Evolutionary conservation across 2,113 vertebrate species (phyloP), one percentile per base, ranked within the genome.

Genomic region (Junco hyemalis): DNA sequence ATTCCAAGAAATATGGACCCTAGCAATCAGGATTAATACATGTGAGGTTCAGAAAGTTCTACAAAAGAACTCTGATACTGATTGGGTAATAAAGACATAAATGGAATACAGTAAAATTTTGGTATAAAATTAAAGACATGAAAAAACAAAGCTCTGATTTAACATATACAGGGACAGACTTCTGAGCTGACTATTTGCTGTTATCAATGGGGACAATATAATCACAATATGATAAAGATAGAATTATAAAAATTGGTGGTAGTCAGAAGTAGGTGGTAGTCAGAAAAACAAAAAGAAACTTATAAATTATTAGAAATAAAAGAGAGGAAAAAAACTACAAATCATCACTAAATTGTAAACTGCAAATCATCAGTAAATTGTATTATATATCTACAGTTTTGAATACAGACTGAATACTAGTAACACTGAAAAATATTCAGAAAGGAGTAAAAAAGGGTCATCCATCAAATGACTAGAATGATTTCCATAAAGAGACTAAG

Each of bases 341-440:
- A 82, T 11, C 28, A 42, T 26, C 20, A 59, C 17, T 64, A 44
- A 5, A 60, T 13, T 0, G 0, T n/a, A 7, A 40, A 40, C 15
- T 50, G 6, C 29, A 82, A 85, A 79, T 11, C 28, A 42, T 26
- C 17, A 59, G 20, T 64, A 44, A 5, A 60, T 13, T 0, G 0
- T n/a, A 7, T 70, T n/a, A 23, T 22, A 71, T 57, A 64, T 14
- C 59, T 47, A 16, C 3, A 3, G 8, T 69, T 36, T 53, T 83
- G 36, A 61, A 79, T 79, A 61, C 9, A 33, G 21, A 22, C 6
- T 71, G 14, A 74, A 23, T 61, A 12, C 35, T 33, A 79, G 9
- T 33, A 76, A 38, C 48, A 23, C 11, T 54, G 35, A 38, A 86
- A 81, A 72, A 54, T 59, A 86, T 64, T 64, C 72, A 60, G 44